phyloP scores from a whole-genome alignment of 2,797 vertebrate species.

The Anguilla marmorata region DNA sequence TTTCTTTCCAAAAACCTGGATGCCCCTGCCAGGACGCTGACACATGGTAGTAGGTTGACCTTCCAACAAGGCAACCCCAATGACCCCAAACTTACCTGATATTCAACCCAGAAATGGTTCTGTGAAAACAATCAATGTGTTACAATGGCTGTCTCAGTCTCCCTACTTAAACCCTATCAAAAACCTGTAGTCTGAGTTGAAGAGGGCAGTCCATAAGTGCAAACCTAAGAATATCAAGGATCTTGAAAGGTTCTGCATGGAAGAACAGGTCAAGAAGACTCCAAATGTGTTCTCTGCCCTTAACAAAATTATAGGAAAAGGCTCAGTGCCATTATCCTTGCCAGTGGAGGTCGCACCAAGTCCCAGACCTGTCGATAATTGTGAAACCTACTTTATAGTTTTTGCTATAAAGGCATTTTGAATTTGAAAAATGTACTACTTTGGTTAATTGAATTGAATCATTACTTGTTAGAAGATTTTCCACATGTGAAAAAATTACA shows the following conservation, averaged over 20 bases:
- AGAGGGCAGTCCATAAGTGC: background rate
- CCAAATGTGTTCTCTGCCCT: background rate
- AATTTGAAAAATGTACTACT: too few species aligned
- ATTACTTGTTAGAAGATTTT: too few species aligned
- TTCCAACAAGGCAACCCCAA: too few species aligned
- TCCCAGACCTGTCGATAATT: too few species aligned
- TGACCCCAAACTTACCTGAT: too few species aligned
- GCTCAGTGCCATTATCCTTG: background rate
- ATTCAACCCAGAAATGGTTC: background rate
- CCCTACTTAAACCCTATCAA: background rate
- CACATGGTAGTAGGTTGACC: too few species aligned
- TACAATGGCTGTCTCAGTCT: background rate
- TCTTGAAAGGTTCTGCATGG: conserved; percentile 2
- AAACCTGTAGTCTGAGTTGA: background rate
- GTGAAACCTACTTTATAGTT: too few species aligned
- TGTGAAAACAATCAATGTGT: background rate
- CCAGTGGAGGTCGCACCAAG: background rate
- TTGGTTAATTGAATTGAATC: too few species aligned
- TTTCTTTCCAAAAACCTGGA: too few species aligned
- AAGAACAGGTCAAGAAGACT: background rate
- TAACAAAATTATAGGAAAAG: background rate
- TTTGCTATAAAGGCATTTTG: too few species aligned
- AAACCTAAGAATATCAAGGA: background rate
- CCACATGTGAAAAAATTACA: too few species aligned
- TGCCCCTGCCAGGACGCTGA: too few species aligned